Percentiles rank a stretch among this genome's conserved stretches.
Evolutionary conservation across 2,113 vertebrate species (phyloP).

Genomic region (Myiagra hebetior): DNA sequence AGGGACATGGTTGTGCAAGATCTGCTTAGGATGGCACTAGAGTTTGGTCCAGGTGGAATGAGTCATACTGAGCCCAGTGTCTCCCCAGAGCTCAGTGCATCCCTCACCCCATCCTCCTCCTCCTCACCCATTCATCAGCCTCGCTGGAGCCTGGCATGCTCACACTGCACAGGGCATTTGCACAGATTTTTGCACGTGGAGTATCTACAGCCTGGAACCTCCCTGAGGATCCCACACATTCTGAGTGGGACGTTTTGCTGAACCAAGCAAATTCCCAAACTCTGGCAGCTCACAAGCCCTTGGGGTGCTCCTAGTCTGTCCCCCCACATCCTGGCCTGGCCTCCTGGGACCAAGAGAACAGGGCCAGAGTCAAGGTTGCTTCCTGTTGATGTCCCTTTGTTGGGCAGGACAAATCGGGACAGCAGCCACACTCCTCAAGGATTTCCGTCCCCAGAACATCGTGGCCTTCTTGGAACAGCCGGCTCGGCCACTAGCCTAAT

Average conservation of each 20-base stretch:
- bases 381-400: slow-evolving; percentile 61
- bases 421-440: slow-evolving; percentile 30
- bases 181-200: not conserved
- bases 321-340: not conserved
- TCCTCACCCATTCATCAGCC: not conserved
- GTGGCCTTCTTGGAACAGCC: not conserved
- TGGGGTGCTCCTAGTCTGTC: not conserved
- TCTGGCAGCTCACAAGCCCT: not conserved
- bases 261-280: not conserved
- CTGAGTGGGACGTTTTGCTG: not conserved
- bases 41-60: not conserved
- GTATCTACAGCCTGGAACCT: not conserved
- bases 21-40: no score
- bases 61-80: not conserved
- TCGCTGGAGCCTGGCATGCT: not conserved
- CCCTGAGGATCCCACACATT: not conserved
- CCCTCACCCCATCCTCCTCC: not conserved
- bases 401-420: not conserved
- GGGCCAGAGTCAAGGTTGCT: slow-evolving; percentile 27
- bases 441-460: slow-evolving; percentile 58
- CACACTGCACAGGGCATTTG: not conserved
- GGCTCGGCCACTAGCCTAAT: not conserved
- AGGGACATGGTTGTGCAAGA: no score
- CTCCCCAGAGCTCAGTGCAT: not conserved
- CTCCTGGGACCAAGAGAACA: not conserved